Conservation (phyloP, 2,888 invertebrate genomes). For the Oxytorus armatus region DNA sequence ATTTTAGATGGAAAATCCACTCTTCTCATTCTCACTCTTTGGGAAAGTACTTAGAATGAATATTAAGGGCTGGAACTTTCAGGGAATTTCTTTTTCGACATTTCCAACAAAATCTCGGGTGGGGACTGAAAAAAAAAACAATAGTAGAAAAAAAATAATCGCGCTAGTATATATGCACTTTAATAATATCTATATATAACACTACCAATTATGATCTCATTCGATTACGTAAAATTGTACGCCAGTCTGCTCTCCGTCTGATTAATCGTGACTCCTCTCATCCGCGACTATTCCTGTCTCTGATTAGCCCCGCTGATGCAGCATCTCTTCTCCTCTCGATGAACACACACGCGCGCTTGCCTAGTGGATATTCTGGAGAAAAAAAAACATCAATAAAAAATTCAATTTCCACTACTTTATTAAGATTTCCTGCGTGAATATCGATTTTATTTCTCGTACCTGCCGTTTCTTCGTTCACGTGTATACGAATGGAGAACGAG, state of each 20-base stretch:
- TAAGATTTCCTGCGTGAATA: conserved; percentile 23
- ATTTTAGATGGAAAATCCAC: too few species aligned
- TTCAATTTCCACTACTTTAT: background rate
- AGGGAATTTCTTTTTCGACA: too few species aligned
- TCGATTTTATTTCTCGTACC: conserved; percentile 21
- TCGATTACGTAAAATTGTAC: conserved; percentile 64
- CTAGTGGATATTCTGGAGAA: too few species aligned
- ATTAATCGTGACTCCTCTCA: conserved; percentile 41
- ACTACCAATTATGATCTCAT: conserved; percentile 64
- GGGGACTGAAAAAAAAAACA: too few species aligned
- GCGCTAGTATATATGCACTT: background rate
- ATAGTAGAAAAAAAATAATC: too few species aligned
- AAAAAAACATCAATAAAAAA: too few species aligned
- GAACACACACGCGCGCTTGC: background rate
- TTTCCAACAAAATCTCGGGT: too few species aligned
- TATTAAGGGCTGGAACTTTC: too few species aligned
- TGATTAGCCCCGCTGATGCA: conserved; percentile 35
- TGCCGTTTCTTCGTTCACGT: background rate
- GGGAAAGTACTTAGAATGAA: too few species aligned
- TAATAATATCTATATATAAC: conserved; percentile 19
- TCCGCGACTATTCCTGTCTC: background rate
- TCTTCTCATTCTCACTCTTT: too few species aligned
- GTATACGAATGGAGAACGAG: too few species aligned
- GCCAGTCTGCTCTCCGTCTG: conserved; percentile 6
- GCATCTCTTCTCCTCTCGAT: conserved; percentile 20